Conservation (phyloP, 2,888 invertebrate species). For the Malthinus seriepunctatus region DNA sequence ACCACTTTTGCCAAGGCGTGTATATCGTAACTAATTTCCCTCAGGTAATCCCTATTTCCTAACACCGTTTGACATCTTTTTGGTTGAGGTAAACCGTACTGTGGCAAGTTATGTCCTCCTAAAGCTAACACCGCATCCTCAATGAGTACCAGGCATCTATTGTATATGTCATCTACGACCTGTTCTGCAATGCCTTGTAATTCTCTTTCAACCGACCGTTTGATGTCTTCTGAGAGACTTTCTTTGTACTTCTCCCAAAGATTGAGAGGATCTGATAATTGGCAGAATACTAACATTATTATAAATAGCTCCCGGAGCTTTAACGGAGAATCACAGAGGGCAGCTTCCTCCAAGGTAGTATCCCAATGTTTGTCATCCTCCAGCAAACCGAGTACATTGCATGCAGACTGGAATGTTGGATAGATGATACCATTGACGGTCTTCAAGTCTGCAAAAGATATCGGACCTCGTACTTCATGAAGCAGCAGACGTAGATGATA, state of each 20-base stretch:
- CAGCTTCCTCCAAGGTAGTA: slow-evolving; percentile 36
- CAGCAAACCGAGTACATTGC: slow-evolving; percentile 39
- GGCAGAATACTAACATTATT: slow-evolving; percentile 32
- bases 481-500: slow-evolving; percentile 34
- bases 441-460: slow-evolving; percentile 41
- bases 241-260: slow-evolving; percentile 34
- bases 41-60: background rate
- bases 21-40: background rate
- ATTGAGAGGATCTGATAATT: slow-evolving; percentile 29
- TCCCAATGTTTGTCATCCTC: slow-evolving; percentile 47
- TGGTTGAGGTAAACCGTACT: background rate
- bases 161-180: slow-evolving; percentile 8
- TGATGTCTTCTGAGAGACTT: slow-evolving; percentile 28
- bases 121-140: no score
- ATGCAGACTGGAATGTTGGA: slow-evolving; percentile 39
- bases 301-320: slow-evolving; percentile 34
- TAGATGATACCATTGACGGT: slow-evolving; percentile 39
- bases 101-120: no score
- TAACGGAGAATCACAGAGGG: slow-evolving; percentile 23
- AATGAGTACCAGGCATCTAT: background rate
- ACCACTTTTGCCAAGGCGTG: background rate
- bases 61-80: background rate
- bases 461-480: slow-evolving; percentile 39
- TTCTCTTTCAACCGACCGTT: no score
- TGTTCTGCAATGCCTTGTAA: no score